Evolutionary conservation across 1,140 invertebrate species (phyloP).

Genomic region (Theocolax elegans): DNA sequence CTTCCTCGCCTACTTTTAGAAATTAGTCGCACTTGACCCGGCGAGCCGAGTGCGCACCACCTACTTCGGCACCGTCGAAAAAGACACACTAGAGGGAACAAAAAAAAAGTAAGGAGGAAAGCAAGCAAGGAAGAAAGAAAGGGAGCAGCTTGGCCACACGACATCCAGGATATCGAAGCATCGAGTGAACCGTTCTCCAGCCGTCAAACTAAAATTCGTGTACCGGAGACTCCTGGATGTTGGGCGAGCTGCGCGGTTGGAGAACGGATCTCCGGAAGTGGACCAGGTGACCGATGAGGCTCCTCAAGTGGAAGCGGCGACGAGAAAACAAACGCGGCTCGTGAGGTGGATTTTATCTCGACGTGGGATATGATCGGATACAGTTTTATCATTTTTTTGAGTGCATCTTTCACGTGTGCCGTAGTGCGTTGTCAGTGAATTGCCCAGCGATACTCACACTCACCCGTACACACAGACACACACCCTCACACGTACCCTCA

Average conservation of each 20-base stretch:
- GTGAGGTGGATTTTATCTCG: slow-evolving; percentile 11
- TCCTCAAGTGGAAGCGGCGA: slow-evolving; percentile 41
- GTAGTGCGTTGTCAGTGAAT: too few species aligned
- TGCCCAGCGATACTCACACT: too few species aligned
- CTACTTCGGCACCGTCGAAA: too few species aligned
- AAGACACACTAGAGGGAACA: too few species aligned
- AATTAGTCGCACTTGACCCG: slow-evolving; percentile 58
- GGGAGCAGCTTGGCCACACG: background rate
- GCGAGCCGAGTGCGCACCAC: slow-evolving; percentile 42
- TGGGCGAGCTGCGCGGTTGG: background rate
- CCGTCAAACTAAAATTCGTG: too few species aligned
- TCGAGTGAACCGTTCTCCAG: background rate
- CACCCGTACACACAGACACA: too few species aligned
- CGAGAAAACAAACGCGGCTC: slow-evolving; percentile 34
- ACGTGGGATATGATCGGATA: background rate
- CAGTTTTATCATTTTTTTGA: too few species aligned
- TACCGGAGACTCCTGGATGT: too few species aligned
- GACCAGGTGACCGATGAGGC: slow-evolving; percentile 45
- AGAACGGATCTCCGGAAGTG: background rate
- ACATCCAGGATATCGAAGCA: slow-evolving; percentile 10
- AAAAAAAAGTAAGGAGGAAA: too few species aligned
- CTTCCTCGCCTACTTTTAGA: slow-evolving; percentile 60
- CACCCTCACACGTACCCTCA: background rate
- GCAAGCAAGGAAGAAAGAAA: too few species aligned
- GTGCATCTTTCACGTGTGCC: too few species aligned